Conservation (phyloP, 1,140 invertebrate genomes). For the Halesus radiatus region DNA sequence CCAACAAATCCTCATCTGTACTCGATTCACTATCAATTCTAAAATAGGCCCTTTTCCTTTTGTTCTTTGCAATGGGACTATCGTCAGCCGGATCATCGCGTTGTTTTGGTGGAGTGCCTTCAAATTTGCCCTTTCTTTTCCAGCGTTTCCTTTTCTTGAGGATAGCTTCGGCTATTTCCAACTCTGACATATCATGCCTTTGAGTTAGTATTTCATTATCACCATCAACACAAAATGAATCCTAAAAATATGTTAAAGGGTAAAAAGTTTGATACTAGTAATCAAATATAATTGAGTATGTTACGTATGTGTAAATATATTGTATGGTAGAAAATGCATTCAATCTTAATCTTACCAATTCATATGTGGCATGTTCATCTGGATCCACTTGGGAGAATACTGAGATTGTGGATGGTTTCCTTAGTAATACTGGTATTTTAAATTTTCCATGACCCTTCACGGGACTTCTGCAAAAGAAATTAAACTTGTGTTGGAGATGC, state of each 20-base stretch:
- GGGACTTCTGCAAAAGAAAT: slow-evolving; percentile 62
- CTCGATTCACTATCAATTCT: slow-evolving; percentile 50
- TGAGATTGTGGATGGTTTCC: slow-evolving; percentile 59
- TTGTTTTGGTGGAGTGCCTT: slow-evolving; percentile 7
- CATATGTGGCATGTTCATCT: slow-evolving; percentile 64
- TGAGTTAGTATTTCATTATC: slow-evolving; percentile 66
- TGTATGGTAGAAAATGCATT: background rate
- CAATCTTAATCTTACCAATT: slow-evolving; percentile 61
- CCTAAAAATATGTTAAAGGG: slow-evolving; percentile 57
- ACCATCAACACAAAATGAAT: slow-evolving; percentile 68
- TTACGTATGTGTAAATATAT: too few species aligned
- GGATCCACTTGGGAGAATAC: slow-evolving; percentile 63
- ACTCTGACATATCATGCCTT: slow-evolving; percentile 63
- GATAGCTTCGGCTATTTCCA: slow-evolving; percentile 65
- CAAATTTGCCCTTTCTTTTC: slow-evolving; percentile 42
- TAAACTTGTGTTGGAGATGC: too few species aligned
- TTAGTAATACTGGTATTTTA: slow-evolving; percentile 65
- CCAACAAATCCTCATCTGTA: slow-evolving; percentile 47
- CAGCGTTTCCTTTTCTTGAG: slow-evolving; percentile 61
- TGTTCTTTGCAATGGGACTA: slow-evolving; percentile 42
- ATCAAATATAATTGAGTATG: too few species aligned
- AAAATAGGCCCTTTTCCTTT: slow-evolving; percentile 38
- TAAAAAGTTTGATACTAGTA: too few species aligned
- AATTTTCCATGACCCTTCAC: slow-evolving; percentile 63
- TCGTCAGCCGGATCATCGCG: slow-evolving; percentile 29